These are phyloP conservation scores for Sciurus carolinensis DNA, from an alignment of 2,797 vertebrate genomes.

Conservation along the genomic window DNA sequence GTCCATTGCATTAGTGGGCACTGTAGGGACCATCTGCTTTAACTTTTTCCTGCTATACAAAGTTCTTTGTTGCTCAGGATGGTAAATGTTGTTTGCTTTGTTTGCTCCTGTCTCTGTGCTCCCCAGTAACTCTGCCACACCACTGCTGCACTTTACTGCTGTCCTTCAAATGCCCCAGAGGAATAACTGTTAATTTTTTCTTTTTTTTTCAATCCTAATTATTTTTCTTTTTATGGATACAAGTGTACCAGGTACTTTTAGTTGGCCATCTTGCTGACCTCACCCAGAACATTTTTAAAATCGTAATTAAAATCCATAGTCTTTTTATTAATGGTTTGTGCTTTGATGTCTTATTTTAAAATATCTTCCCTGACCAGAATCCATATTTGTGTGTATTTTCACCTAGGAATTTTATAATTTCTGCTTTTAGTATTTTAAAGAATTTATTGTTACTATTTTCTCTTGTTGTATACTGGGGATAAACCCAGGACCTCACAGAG, in stretches of 20 bases:
- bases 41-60: neutral
- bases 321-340: neutral
- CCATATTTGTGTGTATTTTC: neutral
- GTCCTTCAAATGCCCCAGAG: neutral
- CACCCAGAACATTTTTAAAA: neutral
- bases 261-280: neutral
- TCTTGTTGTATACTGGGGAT: neutral
- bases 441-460: neutral
- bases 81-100: too few relatives aligned
- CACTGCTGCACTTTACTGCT: neutral
- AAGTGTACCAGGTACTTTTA: neutral
- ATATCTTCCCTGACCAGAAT: neutral
- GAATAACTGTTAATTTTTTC: neutral
- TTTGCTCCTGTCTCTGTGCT: neutral
- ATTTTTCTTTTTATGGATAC: neutral
- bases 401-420: neutral
- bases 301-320: neutral
- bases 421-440: neutral
- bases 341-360: neutral
- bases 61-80: rapidly evolving
- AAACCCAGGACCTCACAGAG: neutral
- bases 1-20: neutral
- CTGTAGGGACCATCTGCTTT: neutral
- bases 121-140: neutral
- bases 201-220: neutral